Evolutionary conservation across 2,888 invertebrate genomes (phyloP), one percentile per base, ranked within the genome.

Genomic region (Idaea aversata): DNA sequence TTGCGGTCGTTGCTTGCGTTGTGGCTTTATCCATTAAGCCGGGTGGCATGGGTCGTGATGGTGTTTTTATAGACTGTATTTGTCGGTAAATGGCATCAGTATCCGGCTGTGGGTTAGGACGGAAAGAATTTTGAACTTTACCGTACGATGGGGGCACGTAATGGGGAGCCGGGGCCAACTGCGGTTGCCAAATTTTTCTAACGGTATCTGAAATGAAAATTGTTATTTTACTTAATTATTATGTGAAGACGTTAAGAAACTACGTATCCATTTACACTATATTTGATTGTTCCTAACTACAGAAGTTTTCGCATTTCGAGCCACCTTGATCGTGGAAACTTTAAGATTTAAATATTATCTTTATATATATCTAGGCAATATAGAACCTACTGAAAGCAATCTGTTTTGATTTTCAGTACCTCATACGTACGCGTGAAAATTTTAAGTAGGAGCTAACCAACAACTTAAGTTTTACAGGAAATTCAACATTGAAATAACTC

Each of bases 41-140:
- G 15, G 88, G 79, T 58, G 87, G 84, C 16, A 87, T 71, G 16
- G 86, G 85, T 60, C 84, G 81, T 15, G 83, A 76, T 64, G 89
- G 90, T 25, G 86, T 86, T 75, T 87, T 89, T 68, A 92, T 91
- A 34, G 88, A 81, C 77, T 87, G 88, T 77, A 90, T 90, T 79
- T 91, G 86, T 68, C 82, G 80, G 72, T 89, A 91, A 72, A 89
- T 83, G 35, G 73, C 72, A 66, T 90, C 86, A 2, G 87, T 82
- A 57, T 90, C 86, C 16, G 84, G 72, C 64, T 72, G 81, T 6
- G 73, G 76, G 38, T 78, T 78, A 4, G 86, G 85, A 25, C 80
- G 80, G 2, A 83, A 82, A 68, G 84, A 82, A 10, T 87, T 81
- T 25, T 80, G 78, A 7, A 88, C 65, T 79, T 80, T 84, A 0